Evolutionary conservation across 1,140 invertebrate genomes (phyloP).

Genomic region (Trigoniulus corallinus): DNA sequence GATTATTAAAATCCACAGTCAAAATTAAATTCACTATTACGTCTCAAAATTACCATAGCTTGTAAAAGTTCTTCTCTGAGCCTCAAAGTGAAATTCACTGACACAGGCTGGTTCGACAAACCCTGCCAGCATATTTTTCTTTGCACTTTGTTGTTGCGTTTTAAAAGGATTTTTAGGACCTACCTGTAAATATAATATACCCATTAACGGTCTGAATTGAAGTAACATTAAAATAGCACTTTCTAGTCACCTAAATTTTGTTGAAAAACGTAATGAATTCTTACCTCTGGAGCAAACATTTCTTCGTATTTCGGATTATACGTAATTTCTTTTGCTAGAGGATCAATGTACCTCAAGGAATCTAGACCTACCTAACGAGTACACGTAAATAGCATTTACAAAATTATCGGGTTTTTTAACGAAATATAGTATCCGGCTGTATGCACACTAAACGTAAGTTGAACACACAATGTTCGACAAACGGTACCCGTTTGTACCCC

Average conservation of each 20-base stretch:
- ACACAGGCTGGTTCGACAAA: slow-evolving; percentile 90
- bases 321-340: slow-evolving; percentile 55
- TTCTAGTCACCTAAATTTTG: not conserved
- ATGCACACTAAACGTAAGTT: no score
- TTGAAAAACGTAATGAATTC: slow-evolving; percentile 2
- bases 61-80: slow-evolving; percentile 84
- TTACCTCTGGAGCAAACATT: slow-evolving; percentile 67
- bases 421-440: slow-evolving; percentile 5
- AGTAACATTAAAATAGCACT: not conserved
- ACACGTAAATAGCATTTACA: not conserved
- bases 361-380: slow-evolving; percentile 9
- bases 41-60: slow-evolving; percentile 50
- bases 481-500: no score
- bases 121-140: slow-evolving; percentile 83
- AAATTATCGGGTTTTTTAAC: not conserved
- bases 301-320: slow-evolving; percentile 94
- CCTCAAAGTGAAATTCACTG: slow-evolving; percentile 96
- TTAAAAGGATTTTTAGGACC: slow-evolving; percentile 84
- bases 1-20: not conserved
- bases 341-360: slow-evolving; percentile 40
- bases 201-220: not conserved
- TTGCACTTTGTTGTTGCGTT: slow-evolving; percentile 68
- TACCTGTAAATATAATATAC: slow-evolving; percentile 22
- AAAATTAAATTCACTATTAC: slow-evolving; percentile 1
- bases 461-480: no score